phyloP scores from a whole-genome alignment of 2,797 vertebrate species.

The Channa striata region DNA sequence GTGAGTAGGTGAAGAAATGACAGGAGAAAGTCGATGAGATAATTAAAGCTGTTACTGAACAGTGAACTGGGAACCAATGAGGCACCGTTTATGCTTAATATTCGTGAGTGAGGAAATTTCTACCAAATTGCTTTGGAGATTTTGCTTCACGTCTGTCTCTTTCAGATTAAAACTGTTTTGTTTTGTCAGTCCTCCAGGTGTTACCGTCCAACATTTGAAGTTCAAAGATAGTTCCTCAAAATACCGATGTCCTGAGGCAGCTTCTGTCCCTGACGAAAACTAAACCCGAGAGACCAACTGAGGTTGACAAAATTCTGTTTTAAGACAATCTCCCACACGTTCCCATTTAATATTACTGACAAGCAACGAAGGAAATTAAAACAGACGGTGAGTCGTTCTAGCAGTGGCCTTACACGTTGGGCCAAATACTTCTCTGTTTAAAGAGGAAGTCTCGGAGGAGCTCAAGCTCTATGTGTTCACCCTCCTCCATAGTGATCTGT shows the following conservation, averaged over 20 bases:
- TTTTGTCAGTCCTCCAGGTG: not conserved
- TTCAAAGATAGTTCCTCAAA: not conserved
- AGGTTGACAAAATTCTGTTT: conserved; percentile 38
- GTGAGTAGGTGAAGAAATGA: not conserved
- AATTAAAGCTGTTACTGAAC: not conserved
- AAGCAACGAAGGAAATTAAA: conserved; percentile 59
- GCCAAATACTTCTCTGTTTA: conserved; percentile 61
- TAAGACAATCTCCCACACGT: conserved; percentile 21
- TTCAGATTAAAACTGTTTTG: not conserved
- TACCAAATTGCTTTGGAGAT: not conserved
- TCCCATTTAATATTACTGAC: conserved; percentile 48
- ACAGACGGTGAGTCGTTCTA: conserved; percentile 34
- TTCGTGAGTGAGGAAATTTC: not conserved
- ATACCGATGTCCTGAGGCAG: not conserved
- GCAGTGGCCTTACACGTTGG: conserved; percentile 54
- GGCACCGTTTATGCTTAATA: not conserved
- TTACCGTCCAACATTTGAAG: not conserved
- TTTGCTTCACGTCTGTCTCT: not conserved
- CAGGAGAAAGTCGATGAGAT: not conserved
- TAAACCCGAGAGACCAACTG: conserved; percentile 1
- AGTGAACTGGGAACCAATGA: not conserved
- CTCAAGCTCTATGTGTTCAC: conserved; percentile 36
- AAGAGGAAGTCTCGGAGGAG: conserved; percentile 66
- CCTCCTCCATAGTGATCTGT: conserved; percentile 59
- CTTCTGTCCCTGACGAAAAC: conserved; percentile 1